Evolutionary conservation across 2,113 vertebrate genomes (phyloP).

Genomic region (Delphinapterus leucas): DNA sequence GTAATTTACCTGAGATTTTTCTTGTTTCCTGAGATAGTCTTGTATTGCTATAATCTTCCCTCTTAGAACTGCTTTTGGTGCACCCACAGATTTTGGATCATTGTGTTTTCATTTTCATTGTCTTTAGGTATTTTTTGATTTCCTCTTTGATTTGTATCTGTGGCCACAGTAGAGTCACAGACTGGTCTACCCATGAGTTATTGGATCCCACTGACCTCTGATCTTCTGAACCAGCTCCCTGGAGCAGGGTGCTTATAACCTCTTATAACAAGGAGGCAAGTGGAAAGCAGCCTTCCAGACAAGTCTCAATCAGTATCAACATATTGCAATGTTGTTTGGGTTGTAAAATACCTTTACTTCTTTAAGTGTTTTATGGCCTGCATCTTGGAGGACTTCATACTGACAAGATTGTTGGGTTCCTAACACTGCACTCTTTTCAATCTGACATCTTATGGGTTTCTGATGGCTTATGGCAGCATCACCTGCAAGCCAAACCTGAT

Average conservation of each 20-base stretch:
- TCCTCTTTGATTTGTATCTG: background rate
- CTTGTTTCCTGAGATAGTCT: background rate
- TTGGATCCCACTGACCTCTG: background rate
- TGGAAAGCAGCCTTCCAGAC: background rate
- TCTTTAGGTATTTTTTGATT: too few species aligned
- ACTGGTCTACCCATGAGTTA: background rate
- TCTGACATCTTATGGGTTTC: background rate
- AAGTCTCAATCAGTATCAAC: background rate
- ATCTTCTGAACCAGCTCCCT: background rate
- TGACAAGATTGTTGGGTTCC: background rate
- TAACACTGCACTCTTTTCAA: background rate
- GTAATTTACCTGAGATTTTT: background rate
- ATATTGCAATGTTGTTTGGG: background rate
- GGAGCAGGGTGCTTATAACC: background rate
- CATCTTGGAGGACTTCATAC: background rate
- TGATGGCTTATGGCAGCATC: background rate
- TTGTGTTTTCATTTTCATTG: background rate
- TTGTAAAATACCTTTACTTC: background rate
- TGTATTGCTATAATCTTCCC: background rate
- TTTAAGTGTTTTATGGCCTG: background rate
- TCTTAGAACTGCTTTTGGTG: background rate
- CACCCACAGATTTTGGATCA: background rate
- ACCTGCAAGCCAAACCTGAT: background rate
- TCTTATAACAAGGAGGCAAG: background rate
- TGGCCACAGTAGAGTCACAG: background rate